phyloP scores from a whole-genome alignment of 2,113 vertebrate genomes.

The Thymallus thymallus region DNA sequence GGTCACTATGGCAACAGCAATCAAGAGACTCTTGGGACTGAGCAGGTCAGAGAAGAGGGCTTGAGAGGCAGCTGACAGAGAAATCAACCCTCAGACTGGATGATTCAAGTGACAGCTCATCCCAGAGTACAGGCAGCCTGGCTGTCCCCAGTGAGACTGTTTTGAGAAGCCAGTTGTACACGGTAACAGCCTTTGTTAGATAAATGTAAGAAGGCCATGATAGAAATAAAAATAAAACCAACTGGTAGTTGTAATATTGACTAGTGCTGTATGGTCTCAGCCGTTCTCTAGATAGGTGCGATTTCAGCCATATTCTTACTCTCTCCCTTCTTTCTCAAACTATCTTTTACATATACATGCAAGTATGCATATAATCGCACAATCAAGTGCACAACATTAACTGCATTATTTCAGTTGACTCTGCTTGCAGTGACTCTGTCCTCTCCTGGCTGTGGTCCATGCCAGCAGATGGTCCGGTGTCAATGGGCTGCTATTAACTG shows the following conservation, averaged over 20 bases:
- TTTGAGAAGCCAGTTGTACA: conserved; percentile 48
- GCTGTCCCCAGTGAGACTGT: conserved; percentile 50
- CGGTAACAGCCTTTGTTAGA: conserved; percentile 44
- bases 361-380: too few species aligned
- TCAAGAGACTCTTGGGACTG: conserved; percentile 70
- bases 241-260: too few species aligned
- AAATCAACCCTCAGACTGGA: conserved; percentile 73
- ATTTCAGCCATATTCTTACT: not conserved
- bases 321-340: not conserved
- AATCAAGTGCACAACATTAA: too few species aligned
- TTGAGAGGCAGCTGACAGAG: conserved; percentile 76
- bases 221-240: not conserved
- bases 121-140: conserved; percentile 49
- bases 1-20: conserved; percentile 82
- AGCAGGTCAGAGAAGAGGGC: conserved; percentile 68
- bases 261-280: too few species aligned
- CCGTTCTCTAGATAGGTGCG: not conserved
- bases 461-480: conserved; percentile 88
- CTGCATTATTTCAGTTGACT: conserved; percentile 19
- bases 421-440: conserved; percentile 36
- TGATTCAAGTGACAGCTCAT: conserved; percentile 74
- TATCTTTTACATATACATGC: not conserved
- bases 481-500: conserved; percentile 92
- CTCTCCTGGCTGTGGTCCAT: conserved; percentile 77
- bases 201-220: conserved; percentile 7